phyloP scores from a whole-genome alignment of 2,888 invertebrate genomes.

The Tillus elongatus region DNA sequence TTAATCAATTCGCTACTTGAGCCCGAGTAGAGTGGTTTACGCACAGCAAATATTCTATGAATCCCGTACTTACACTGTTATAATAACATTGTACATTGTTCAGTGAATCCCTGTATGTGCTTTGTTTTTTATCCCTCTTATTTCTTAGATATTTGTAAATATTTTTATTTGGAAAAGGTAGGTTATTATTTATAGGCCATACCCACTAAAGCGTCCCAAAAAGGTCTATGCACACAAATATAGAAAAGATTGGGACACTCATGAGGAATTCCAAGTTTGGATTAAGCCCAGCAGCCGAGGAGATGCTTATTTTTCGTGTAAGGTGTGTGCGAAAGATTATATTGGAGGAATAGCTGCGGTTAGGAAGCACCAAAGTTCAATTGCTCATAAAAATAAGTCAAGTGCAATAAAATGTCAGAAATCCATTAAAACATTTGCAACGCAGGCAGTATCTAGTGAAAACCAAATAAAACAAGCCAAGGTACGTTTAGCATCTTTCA shows the following conservation, averaged over 20 bases:
- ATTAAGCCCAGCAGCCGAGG: constrained; percentile 12
- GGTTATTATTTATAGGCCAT: constrained; percentile 2
- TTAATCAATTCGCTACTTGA: too few relatives aligned
- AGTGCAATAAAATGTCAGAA: not conserved
- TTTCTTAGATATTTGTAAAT: not conserved
- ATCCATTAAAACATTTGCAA: constrained; percentile 1
- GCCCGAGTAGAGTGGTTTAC: too few relatives aligned
- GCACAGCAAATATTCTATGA: not conserved
- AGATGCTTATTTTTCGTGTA: constrained; percentile 14
- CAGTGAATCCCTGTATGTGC: constrained; percentile 1
- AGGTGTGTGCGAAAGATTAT: constrained; percentile 14
- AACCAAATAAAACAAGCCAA: constrained; percentile 7
- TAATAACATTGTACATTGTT: not conserved
- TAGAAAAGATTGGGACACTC: not conserved
- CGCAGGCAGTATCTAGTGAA: constrained; percentile 2
- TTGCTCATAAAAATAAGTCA: constrained; percentile 1
- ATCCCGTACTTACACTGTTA: constrained; percentile 12
- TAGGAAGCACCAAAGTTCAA: constrained; percentile 11
- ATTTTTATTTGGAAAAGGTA: constrained; percentile 1
- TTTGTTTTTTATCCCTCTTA: not conserved
- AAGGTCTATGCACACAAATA: not conserved
- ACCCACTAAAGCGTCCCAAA: constrained; percentile 2
- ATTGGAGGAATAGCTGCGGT: constrained; percentile 16
- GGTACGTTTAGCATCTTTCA: constrained; percentile 12
- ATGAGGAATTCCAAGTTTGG: not conserved